Evolutionary conservation across 2,888 invertebrate species (phyloP).

Genomic region (Aricia artaxerxes): DNA sequence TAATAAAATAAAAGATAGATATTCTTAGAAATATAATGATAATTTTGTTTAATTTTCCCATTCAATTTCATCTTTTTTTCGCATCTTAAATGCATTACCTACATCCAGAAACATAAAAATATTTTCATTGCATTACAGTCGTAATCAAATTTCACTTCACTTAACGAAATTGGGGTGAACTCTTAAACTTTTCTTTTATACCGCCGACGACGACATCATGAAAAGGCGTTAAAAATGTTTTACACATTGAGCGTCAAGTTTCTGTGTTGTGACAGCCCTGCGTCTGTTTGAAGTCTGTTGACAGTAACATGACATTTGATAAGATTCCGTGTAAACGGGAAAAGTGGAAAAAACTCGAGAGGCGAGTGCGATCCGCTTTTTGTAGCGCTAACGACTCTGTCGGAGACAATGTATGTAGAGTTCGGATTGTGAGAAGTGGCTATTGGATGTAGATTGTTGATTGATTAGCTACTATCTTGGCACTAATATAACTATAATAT

Average conservation of each 20-base stretch:
- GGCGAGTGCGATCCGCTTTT: conserved; percentile 37
- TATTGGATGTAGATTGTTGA: no score
- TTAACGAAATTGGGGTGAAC: background rate
- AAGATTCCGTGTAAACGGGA: conserved; percentile 43
- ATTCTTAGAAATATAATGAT: background rate
- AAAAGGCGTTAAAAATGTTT: conserved; percentile 14
- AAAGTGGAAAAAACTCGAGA: conserved; percentile 37
- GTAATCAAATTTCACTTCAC: background rate
- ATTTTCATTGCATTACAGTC: background rate
- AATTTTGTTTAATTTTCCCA: no score
- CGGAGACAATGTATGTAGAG: background rate
- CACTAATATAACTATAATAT: no score
- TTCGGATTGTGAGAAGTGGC: background rate
- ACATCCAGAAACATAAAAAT: background rate
- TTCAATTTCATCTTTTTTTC: no score
- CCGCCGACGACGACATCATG: background rate
- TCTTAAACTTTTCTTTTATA: background rate
- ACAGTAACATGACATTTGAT: conserved; percentile 47
- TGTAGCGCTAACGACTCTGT: conserved; percentile 12
- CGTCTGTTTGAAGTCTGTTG: conserved; percentile 41
- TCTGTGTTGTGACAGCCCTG: conserved; percentile 34
- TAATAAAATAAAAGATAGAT: no score
- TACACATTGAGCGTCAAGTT: background rate
- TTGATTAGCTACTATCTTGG: no score
- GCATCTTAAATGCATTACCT: no score